Base-by-base conservation (phyloP, 2,888 invertebrate species). In the Himalopsyche tibetana region DNA sequence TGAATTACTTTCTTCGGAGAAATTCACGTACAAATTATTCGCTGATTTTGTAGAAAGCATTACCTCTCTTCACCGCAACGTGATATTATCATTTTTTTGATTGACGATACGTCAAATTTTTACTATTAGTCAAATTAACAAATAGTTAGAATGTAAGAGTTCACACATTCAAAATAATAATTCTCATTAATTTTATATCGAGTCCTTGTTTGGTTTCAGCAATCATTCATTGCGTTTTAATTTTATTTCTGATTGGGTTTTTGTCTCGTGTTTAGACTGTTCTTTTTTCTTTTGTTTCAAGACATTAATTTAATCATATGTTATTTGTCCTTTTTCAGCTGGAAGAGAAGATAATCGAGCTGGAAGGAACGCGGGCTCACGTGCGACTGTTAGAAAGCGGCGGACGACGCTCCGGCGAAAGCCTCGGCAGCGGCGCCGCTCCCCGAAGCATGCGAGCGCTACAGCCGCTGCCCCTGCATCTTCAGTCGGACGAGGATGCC, bases 291-390 rank as follows among this genome's bases (percentile, higher is more conserved):
- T 51, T 51, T 51, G 12, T 51, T 15, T 3, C 12, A 15, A 15
- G 51, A 0, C 6, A n/a, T 4, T 28, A 0, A 38, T 74, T 12
- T 74, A 74, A 74, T 74, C 36, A n/a, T 74, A 74, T 74, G 38
- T 6, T 4, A 12, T 38, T 74, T 74, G 28, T 1, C 36, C 19
- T 85, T 89, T 91, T 91, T 19, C 93, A 97, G 96, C 92, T 97
- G 89, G 96, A 96, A 91, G 97, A 97, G 91, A 95, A 96, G 90
- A 96, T 95, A 90, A 96, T 97, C 89, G 96, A 97, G 91, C 90
- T 97, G 89, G 97, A 97, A 91, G 96, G 97, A n/a, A 96, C 97
- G 19, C 94, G 95, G 88, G 97, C 97, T 1, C 94, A 95, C 86
- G 94, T 96, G 86, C 94, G 97, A n/a, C 94, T 96, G 88, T 92